Percentiles rank a stretch among this genome's conserved stretches.
phyloP scores from a whole-genome alignment of 2,113 vertebrate genomes.

The Suricata suricatta region DNA sequence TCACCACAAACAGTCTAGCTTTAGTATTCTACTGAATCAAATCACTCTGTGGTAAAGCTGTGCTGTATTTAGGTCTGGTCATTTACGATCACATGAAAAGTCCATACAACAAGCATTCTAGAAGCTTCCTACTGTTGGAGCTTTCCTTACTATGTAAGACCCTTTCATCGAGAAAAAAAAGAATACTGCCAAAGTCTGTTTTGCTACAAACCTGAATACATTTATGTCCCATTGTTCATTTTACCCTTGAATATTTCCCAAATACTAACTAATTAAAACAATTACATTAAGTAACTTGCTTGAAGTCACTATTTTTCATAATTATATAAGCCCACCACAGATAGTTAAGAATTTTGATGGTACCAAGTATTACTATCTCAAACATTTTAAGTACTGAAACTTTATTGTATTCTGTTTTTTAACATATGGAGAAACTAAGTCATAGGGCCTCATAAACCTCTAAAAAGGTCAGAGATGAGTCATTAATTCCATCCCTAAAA shows the following conservation, averaged over 20 bases:
- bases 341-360: neutral
- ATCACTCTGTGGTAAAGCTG: neutral
- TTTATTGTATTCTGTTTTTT: neutral
- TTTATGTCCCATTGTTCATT: neutral
- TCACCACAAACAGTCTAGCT: neutral
- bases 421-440: slow-evolving; percentile 49
- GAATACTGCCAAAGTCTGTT: neutral
- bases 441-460: neutral
- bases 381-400: neutral
- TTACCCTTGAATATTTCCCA: neutral
- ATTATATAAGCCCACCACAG: neutral
- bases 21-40: neutral
- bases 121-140: neutral
- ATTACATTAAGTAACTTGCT: neutral
- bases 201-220: neutral
- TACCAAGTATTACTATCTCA: neutral
- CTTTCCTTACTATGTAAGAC: neutral
- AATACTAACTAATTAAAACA: slow-evolving; percentile 3
- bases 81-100: neutral
- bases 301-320: slow-evolving; percentile 25
- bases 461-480: slow-evolving; percentile 22
- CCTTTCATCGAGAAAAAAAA: neutral
- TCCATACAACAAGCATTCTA: neutral
- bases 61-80: neutral
- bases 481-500: slow-evolving; percentile 25